Evolutionary conservation across 2,113 vertebrate species (phyloP).

Genomic region (Psittacula cyanocephala): DNA sequence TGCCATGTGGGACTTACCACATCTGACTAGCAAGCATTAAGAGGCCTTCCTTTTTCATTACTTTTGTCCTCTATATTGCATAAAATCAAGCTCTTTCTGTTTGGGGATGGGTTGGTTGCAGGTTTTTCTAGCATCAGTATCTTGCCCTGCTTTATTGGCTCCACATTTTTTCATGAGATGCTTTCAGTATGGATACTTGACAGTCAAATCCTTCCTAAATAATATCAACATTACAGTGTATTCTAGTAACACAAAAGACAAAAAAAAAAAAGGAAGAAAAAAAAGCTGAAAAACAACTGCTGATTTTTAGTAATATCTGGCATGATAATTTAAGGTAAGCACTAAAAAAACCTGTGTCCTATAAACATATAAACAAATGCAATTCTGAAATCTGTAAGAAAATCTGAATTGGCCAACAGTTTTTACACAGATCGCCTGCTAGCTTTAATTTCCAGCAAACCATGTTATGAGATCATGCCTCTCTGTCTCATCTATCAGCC

Average conservation of each 20-base stretch:
- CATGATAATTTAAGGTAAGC: not conserved
- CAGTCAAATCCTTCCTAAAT: not conserved
- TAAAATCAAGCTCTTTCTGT: not conserved
- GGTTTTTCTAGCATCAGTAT: not conserved
- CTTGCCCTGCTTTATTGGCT: not conserved
- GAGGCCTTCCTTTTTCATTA: not conserved
- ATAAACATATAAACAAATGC: constrained; percentile 9
- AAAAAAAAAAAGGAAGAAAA: not conserved
- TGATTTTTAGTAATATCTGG: not conserved
- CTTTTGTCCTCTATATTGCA: not conserved
- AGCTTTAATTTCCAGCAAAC: constrained; percentile 39
- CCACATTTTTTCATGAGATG: not conserved
- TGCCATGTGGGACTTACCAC: not conserved
- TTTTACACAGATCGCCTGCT: constrained; percentile 50
- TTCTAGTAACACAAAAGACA: not conserved
- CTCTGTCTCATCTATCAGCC: constrained; percentile 39
- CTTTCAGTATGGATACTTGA: not conserved
- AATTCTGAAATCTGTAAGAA: constrained; percentile 25
- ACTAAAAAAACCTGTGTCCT: not conserved
- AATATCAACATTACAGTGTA: not conserved
- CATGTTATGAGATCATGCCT: constrained; percentile 37
- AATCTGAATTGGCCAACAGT: constrained; percentile 29
- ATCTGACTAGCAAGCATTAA: not conserved
- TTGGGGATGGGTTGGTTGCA: not conserved
- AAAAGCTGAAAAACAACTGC: not conserved